Evolutionary conservation across 2,797 vertebrate genomes (phyloP).

Genomic region (Enteromius thamalakanensis): DNA sequence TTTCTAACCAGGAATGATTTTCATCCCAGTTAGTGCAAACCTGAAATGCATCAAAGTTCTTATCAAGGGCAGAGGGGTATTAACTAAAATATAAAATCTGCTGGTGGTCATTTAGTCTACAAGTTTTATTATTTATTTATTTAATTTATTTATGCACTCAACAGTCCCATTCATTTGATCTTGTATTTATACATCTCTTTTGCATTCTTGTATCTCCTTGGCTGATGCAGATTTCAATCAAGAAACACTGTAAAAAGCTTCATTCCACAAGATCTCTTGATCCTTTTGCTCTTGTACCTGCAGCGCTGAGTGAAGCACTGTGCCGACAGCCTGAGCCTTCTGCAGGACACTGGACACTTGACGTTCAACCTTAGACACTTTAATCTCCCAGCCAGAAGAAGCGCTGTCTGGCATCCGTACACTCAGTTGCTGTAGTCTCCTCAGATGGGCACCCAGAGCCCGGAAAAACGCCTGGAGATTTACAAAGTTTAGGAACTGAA

Average conservation of each 20-base stretch:
- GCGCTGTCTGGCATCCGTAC: conserved; percentile 68
- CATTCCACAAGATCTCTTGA: neutral
- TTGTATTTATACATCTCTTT: neutral
- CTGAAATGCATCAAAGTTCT: conserved; percentile 66
- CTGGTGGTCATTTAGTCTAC: neutral
- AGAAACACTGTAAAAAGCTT: neutral
- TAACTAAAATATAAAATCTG: neutral
- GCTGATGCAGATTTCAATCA: neutral
- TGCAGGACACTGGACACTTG: conserved; percentile 74
- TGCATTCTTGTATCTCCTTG: neutral
- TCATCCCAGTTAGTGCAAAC: conserved; percentile 85
- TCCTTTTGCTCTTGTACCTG: conserved; percentile 76
- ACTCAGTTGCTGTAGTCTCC: conserved; percentile 72
- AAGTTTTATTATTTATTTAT: neutral
- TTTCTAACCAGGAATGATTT: conserved; percentile 71
- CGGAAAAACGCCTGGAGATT: conserved; percentile 81
- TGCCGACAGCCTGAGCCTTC: conserved; percentile 71
- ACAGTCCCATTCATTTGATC: neutral
- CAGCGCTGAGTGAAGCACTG: conserved; percentile 73
- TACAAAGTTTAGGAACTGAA: neutral
- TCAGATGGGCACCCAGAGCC: conserved; percentile 73
- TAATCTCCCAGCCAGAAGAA: conserved; percentile 68
- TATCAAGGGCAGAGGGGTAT: neutral
- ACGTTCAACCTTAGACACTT: conserved; percentile 70
- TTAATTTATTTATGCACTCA: neutral